Conservation (phyloP, 2,797 vertebrate species). For the Scyliorhinus canicula region DNA sequence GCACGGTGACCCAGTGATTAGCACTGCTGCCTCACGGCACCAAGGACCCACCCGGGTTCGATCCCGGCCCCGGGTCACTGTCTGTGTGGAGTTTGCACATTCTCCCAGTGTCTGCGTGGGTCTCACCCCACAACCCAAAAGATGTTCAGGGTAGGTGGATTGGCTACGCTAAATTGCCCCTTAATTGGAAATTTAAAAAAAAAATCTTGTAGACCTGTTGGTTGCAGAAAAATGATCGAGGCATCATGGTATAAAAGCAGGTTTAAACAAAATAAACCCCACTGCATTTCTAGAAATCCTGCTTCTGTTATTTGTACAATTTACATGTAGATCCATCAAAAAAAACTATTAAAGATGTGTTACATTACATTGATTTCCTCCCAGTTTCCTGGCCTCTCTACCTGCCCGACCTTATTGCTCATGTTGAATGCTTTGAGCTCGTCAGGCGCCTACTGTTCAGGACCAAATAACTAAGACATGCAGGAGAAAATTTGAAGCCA, state of each 20-base stretch:
- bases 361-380: not conserved
- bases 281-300: not conserved
- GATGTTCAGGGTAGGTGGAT: no score
- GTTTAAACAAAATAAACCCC: not conserved
- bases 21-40: no score
- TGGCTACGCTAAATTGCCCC: no score
- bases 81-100: no score
- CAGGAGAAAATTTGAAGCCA: not conserved
- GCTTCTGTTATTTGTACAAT: not conserved
- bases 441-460: not conserved
- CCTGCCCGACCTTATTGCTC: not conserved
- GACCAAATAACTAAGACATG: not conserved
- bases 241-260: not conserved
- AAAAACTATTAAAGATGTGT: not conserved
- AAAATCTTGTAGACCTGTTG: no score
- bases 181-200: no score
- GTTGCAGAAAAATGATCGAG: not conserved
- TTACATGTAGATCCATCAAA: not conserved
- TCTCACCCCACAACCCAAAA: no score
- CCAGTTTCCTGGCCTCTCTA: not conserved
- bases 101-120: no score
- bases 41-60: no score
- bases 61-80: no score
- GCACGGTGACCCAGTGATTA: no score
- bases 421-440: not conserved